Base-by-base conservation (phyloP, 1,140 invertebrate genomes). In the Caenorhabditis inopinata region DNA sequence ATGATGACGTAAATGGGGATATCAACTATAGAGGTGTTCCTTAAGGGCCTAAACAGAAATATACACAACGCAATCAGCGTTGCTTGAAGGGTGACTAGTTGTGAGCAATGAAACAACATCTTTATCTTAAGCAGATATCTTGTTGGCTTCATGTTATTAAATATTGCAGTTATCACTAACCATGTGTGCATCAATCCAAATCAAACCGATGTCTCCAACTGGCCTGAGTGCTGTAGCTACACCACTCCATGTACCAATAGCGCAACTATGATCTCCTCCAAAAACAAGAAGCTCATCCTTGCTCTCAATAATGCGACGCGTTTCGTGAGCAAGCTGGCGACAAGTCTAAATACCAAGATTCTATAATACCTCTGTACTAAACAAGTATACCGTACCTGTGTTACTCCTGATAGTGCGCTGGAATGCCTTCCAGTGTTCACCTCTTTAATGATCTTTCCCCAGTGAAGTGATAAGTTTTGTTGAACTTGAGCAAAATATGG, bases 131-230 rank as follows among this genome's bases (percentile, higher is more conserved):
- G n/a, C n/a, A n/a, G n/a, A n/a, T n/a, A n/a, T n/a, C n/a, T n/a
- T n/a, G n/a, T n/a, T n/a, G n/a, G n/a, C n/a, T n/a, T n/a, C n/a
- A n/a, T n/a, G n/a, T n/a, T n/a, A n/a, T n/a, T n/a, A n/a, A n/a
- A n/a, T n/a, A n/a, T n/a, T n/a, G n/a, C n/a, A n/a, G n/a, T n/a
- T n/a, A n/a, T n/a, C n/a, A 42, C 83, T 78, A n/a, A 84, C 84
- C 82, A 86, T 83, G 78, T 86, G 85, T 11, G 85, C 85, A 78
- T 86, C 85, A 18, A 86, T 84, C 85, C 85, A 86, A 35, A 86
- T 86, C 0, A 86, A 46, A 29, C 85, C 85, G 53, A 86, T 32
- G 27, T 86, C 85, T 27, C 85, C 85, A 11, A 82, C 27, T 23
- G 84, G 83, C 35, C 85, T 29, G 5, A 85, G 12, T 16, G 78